Evolutionary conservation across 2,888 invertebrate genomes (phyloP).

Genomic region (Coelogynopora nodosa): DNA sequence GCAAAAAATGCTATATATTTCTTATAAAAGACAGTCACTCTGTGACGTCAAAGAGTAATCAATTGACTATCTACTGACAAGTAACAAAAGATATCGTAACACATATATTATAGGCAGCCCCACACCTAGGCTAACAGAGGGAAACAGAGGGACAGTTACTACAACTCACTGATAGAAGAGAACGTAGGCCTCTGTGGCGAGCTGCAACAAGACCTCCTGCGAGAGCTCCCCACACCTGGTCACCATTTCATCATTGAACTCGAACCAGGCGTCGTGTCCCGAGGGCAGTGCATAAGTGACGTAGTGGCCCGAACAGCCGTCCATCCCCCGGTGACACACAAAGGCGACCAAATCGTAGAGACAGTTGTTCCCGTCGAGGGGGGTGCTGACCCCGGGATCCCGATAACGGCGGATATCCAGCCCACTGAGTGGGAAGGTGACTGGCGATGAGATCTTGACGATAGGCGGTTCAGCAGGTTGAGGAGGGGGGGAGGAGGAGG

Average conservation of each 20-base stretch:
- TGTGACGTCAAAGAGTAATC: too few species aligned
- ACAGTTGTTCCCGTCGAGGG: not conserved
- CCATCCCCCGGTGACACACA: not conserved
- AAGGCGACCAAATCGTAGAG: not conserved
- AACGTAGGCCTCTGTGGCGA: not conserved
- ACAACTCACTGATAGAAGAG: not conserved
- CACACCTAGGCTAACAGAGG: too few species aligned
- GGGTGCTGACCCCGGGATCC: not conserved
- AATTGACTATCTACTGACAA: too few species aligned
- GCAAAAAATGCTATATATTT: too few species aligned
- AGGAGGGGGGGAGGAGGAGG: not conserved
- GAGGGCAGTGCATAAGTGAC: constrained; percentile 1
- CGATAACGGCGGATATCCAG: not conserved
- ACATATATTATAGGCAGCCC: too few species aligned
- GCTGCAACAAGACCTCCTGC: not conserved
- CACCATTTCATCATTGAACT: not conserved
- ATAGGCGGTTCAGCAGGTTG: not conserved
- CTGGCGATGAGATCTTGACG: not conserved
- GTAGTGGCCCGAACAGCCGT: not conserved
- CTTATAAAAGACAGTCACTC: too few species aligned
- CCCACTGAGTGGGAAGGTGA: not conserved
- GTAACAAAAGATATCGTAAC: too few species aligned
- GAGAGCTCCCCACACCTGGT: not conserved
- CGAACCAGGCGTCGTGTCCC: not conserved
- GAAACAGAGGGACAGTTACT: too few species aligned